Percentiles rank a stretch among this genome's conserved stretches.
phyloP scores from a whole-genome alignment of 2,797 vertebrate species.

The Sylvia borin region DNA sequence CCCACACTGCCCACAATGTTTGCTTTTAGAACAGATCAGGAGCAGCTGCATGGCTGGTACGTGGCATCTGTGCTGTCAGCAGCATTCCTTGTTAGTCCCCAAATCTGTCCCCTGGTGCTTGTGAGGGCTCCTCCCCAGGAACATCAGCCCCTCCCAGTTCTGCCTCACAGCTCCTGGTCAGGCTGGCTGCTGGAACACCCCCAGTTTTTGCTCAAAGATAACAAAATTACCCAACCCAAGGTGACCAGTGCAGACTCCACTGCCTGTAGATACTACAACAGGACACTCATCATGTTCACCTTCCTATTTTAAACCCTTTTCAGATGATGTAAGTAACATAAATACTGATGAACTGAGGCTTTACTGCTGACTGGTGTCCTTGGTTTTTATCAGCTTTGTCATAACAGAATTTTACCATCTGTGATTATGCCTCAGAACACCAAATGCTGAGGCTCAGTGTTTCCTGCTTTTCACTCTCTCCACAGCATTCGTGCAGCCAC shows the following conservation, averaged over 20 bases:
- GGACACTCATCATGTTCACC: neutral
- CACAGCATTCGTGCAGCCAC: neutral
- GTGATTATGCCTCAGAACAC: neutral
- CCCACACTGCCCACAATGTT: neutral
- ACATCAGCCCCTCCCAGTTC: neutral
- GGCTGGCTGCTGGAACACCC: neutral
- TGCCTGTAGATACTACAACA: neutral
- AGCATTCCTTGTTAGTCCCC: neutral
- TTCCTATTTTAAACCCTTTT: neutral
- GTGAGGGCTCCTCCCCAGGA: neutral
- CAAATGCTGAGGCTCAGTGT: neutral
- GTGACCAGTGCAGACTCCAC: neutral
- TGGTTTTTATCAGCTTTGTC: neutral
- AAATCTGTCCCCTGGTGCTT: neutral
- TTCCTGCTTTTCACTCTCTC: neutral
- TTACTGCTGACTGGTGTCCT: neutral
- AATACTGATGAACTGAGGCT: neutral
- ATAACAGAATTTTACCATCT: neutral
- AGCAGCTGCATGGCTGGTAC: neutral
- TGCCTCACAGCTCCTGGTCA: neutral
- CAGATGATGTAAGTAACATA: neutral
- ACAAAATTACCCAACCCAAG: neutral
- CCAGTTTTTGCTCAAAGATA: neutral
- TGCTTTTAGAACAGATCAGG: neutral
- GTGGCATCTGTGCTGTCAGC: neutral